These are phyloP conservation scores for Anas platyrhynchos DNA, from an alignment of 2,113 vertebrate genomes.

Conservation along the genomic window DNA sequence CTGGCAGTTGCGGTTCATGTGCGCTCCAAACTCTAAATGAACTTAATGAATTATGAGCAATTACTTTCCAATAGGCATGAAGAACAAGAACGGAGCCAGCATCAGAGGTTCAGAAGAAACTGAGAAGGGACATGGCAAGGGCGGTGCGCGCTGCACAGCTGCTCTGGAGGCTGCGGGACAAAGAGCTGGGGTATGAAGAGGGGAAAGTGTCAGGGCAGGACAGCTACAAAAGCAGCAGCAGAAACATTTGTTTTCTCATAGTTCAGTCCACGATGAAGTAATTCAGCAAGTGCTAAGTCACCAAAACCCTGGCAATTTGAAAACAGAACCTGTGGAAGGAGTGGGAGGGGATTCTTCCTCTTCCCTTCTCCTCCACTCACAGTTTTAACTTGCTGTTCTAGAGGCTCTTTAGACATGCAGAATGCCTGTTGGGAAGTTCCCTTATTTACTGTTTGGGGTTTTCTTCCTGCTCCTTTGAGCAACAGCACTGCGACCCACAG, in stretches of 20 bases:
- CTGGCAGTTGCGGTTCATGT: not conserved
- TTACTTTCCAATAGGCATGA: not conserved
- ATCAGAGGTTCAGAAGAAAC: not conserved
- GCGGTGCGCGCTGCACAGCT: not conserved
- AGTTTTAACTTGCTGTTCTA: not conserved
- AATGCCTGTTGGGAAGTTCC: not conserved
- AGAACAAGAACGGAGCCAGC: not conserved
- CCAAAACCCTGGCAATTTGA: not conserved
- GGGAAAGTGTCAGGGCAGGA: not conserved
- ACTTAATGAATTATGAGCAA: not conserved
- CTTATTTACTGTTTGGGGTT: not conserved
- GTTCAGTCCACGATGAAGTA: not conserved
- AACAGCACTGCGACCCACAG: not conserved
- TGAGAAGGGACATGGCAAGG: not conserved
- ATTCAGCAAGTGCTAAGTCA: not conserved
- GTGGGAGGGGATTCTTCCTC: not conserved
- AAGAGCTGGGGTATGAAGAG: not conserved
- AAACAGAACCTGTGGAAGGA: not conserved
- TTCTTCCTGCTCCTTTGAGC: not conserved
- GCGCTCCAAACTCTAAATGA: not conserved
- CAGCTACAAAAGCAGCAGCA: not conserved
- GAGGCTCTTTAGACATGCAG: fast-evolving
- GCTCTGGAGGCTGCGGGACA: not conserved
- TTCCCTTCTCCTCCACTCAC: not conserved
- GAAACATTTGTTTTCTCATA: not conserved